Evolutionary conservation across 2,888 invertebrate species (phyloP).

Genomic region (Vesta saturnalis): DNA sequence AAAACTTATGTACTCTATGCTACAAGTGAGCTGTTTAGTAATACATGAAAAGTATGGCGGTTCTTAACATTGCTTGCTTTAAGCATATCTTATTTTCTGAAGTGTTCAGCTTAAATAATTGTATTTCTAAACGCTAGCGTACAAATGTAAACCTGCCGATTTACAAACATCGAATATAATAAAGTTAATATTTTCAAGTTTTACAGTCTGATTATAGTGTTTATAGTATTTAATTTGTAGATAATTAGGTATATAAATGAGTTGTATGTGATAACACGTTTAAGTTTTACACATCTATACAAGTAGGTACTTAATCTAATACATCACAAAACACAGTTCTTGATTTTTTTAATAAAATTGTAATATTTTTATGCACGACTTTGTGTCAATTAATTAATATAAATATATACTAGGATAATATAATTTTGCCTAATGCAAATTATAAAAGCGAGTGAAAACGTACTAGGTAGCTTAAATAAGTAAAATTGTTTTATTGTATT

Average conservation of each 20-base stretch:
- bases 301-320: too few species aligned
- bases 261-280: too few species aligned
- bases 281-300: too few species aligned
- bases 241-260: too few species aligned
- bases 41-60: too few species aligned
- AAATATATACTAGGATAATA: not conserved
- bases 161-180: not conserved
- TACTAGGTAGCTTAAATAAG: slow-evolving; percentile 21
- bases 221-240: not conserved
- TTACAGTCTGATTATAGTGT: slow-evolving; percentile 1
- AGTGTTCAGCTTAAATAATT: not conserved
- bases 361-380: not conserved
- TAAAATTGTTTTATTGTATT: not conserved
- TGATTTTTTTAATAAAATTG: not conserved
- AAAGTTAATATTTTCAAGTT: not conserved
- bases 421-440: slow-evolving; percentile 8
- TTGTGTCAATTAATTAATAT: slow-evolving; percentile 3
- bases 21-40: too few species aligned
- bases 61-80: too few species aligned
- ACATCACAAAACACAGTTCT: not conserved
- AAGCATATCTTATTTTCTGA: too few species aligned
- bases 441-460: slow-evolving; percentile 26
- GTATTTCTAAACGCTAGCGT: not conserved
- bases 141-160: not conserved
- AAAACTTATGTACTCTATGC: too few species aligned